Conservation (phyloP, 2,888 invertebrate genomes). For the Dexiosoma caninum region DNA sequence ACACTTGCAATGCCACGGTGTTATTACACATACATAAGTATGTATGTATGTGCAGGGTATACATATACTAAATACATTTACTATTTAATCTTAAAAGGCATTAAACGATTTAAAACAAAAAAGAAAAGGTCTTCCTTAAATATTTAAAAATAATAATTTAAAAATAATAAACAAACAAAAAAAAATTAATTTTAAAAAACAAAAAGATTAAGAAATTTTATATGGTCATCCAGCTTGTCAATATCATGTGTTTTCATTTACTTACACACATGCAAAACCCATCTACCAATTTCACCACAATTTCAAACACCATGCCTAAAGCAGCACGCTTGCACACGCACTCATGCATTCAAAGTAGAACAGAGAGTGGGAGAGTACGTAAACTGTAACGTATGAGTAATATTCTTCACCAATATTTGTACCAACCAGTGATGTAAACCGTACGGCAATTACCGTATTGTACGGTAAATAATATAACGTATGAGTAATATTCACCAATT, state of each 20-base stretch:
- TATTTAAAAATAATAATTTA: constrained; percentile 15
- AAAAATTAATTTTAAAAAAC: constrained; percentile 5
- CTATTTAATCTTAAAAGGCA: constrained; percentile 38
- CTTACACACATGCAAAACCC: neutral
- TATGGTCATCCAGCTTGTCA: constrained; percentile 52
- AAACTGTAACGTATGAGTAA: constrained; percentile 38
- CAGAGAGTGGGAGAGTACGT: neutral
- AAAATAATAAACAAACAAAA: neutral
- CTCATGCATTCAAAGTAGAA: neutral
- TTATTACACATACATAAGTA: too few relatives aligned
- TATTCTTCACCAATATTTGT: too few relatives aligned
- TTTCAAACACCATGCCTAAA: too few relatives aligned
- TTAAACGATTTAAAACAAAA: constrained; percentile 51
- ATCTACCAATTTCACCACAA: too few relatives aligned
- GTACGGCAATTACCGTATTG: too few relatives aligned
- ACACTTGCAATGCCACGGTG: too few relatives aligned
- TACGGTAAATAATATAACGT: too few relatives aligned
- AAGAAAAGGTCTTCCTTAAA: constrained; percentile 62
- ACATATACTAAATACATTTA: too few relatives aligned
- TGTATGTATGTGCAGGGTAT: neutral
- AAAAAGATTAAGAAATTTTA: constrained; percentile 46
- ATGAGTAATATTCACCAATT: too few relatives aligned
- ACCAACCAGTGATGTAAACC: too few relatives aligned
- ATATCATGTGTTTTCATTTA: neutral
- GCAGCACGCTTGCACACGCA: neutral